phyloP scores from a whole-genome alignment of 1,140 invertebrate genomes.

The Calosoma granatense region DNA sequence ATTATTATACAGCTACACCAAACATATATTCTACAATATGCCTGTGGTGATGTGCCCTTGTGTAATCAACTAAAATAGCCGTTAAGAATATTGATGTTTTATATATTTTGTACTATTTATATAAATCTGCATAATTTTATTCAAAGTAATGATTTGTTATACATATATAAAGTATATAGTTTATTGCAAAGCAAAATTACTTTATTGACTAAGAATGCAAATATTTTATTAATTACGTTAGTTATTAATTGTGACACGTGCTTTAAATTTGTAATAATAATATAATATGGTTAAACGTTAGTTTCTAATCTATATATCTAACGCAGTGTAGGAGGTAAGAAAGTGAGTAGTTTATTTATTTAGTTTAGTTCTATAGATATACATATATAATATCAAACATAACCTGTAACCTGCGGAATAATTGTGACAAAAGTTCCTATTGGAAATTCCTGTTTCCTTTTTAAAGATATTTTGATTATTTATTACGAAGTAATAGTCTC shows the following conservation, averaged over 20 bases:
- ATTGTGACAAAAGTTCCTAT: neutral
- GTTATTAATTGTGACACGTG: neutral
- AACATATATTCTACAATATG: neutral
- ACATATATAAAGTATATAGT: neutral
- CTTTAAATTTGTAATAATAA: no score
- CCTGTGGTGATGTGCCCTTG: constrained; percentile 5
- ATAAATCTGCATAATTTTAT: neutral
- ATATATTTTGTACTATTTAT: constrained; percentile 9
- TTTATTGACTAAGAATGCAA: neutral
- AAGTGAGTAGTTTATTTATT: no score
- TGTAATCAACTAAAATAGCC: constrained; percentile 4
- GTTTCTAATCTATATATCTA: no score
- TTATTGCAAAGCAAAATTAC: neutral
- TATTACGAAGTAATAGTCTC: no score
- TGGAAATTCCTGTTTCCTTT: neutral
- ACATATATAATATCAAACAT: neutral
- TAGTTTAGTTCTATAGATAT: neutral
- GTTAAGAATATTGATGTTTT: constrained; percentile 7
- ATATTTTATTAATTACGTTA: neutral
- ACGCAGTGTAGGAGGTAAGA: no score
- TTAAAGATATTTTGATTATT: no score
- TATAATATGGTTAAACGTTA: no score
- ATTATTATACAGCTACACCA: neutral
- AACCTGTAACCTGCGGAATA: neutral
- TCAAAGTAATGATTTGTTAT: constrained; percentile 4